These are phyloP conservation scores for Drosophila prosaltans DNA, from an alignment of 1,140 invertebrate genomes.

Conservation along the genomic window DNA sequence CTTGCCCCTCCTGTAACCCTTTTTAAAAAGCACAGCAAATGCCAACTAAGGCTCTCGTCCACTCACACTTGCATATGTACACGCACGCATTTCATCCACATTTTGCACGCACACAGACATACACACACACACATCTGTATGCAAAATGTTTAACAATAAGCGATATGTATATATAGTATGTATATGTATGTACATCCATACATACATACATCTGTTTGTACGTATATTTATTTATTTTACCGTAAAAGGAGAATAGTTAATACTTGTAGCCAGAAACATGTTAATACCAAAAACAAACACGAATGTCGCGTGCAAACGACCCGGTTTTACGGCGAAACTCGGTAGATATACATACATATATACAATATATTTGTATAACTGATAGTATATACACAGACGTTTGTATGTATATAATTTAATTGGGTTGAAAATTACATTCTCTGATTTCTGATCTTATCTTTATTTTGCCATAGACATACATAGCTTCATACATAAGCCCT, in stretches of 20 bases:
- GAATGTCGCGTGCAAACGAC: slow-evolving; percentile 24
- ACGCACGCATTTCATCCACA: neutral
- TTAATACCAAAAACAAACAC: slow-evolving; percentile 46
- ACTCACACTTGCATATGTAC: neutral
- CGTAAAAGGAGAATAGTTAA: slow-evolving; percentile 15
- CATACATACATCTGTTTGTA: neutral
- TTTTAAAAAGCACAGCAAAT: neutral
- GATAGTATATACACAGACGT: slow-evolving; percentile 6
- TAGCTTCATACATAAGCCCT: neutral
- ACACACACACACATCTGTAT: slow-evolving; percentile 6
- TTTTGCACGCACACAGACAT: slow-evolving; percentile 16
- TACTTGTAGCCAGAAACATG: slow-evolving; percentile 35
- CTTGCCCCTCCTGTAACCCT: neutral
- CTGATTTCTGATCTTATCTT: slow-evolving; percentile 15
- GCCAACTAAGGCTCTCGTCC: neutral
- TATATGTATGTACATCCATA: no score
- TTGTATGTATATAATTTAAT: slow-evolving; percentile 9
- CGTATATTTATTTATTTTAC: slow-evolving; percentile 28
- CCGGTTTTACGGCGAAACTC: slow-evolving; percentile 11
- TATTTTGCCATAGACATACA: slow-evolving; percentile 1
- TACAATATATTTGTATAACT: slow-evolving; percentile 12
- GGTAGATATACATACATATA: slow-evolving; percentile 6
- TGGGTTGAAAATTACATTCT: slow-evolving; percentile 7
- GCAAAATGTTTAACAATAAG: no score
- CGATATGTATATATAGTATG: no score